Conservation (phyloP, 2,888 invertebrate species). For the Epinotia brunnichana region DNA sequence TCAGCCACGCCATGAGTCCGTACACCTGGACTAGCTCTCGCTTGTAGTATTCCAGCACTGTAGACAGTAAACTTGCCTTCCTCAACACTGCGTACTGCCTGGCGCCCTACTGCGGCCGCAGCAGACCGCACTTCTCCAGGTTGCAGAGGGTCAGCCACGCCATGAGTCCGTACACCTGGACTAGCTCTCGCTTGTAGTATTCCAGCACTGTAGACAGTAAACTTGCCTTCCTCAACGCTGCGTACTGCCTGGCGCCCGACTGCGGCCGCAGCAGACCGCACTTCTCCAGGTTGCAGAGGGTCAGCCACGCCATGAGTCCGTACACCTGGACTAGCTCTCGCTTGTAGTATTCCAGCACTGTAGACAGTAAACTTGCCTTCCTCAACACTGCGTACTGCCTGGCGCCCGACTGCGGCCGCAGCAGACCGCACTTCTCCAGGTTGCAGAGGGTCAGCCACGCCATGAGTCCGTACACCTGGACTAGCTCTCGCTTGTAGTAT, state of each 20-base stretch:
- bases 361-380: slow-evolving; percentile 78
- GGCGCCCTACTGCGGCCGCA: not conserved
- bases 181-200: slow-evolving; percentile 80
- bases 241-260: slow-evolving; percentile 88
- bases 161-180: slow-evolving; percentile 54
- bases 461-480: slow-evolving; percentile 93
- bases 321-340: slow-evolving; percentile 89
- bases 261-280: slow-evolving; percentile 91
- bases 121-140: slow-evolving; percentile 60
- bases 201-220: slow-evolving; percentile 81
- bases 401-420: slow-evolving; percentile 88
- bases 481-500: slow-evolving; percentile 84
- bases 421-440: slow-evolving; percentile 93
- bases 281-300: slow-evolving; percentile 93
- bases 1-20: too few relatives aligned
- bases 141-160: too few relatives aligned
- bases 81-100: not conserved
- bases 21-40: slow-evolving; percentile 68
- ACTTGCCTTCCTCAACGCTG: slow-evolving; percentile 88
- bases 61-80: not conserved
- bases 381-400: slow-evolving; percentile 90
- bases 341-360: slow-evolving; percentile 87
- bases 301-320: slow-evolving; percentile 92
- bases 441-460: slow-evolving; percentile 92
- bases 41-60: slow-evolving; percentile 85